Evolutionary conservation across 2,888 invertebrate species (phyloP), one percentile per base, ranked within the genome.

Genomic region (Autographa pulchrina): DNA sequence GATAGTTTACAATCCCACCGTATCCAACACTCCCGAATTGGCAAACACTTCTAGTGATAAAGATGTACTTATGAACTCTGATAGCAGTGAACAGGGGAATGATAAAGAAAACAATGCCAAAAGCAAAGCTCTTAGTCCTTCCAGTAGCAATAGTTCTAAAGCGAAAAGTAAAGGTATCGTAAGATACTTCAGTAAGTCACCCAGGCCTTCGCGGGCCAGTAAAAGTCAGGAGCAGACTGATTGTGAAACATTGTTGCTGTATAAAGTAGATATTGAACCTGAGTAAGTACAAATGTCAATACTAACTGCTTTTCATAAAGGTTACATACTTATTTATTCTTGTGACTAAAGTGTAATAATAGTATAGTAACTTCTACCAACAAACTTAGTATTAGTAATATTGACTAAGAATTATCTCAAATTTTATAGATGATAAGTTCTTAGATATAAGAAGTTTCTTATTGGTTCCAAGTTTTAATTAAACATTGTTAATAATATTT

Each of bases 1-100:
- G 80, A 97, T 97, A 78, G 94, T 96, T 0, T 86, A 89, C 41
- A 90, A 95, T 64, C 93, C 93, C 5, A 64, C 82, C 38, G 68
- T 76, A 60, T 72, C 75, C 62, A 38, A 67, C 31, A 18, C 60
- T 68, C 64, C 54, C 7, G 69, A 81, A n/a, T 9, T 18, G 13
- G 67, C 52, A 18, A 54, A 58, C 0, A 59, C 41, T 16, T 63
- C 63, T 2, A 35, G 25, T 56, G 20, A 20, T 3, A 56, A 13
- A 13, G 20, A 74, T 52, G 65, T 66, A 20, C 8, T 1, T 38
- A 71, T 60, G 7, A 65, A 75, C 65, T 68, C 76, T 60, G 80
- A 75, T 35, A 76, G 59, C 8, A 70, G 71, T 65, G 74, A 85
- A 13, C 43, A 74, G 20, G 81, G 72, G 32, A 77, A 75, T 14